phyloP scores from a whole-genome alignment of 2,888 invertebrate species.

The Amiota mariae region DNA sequence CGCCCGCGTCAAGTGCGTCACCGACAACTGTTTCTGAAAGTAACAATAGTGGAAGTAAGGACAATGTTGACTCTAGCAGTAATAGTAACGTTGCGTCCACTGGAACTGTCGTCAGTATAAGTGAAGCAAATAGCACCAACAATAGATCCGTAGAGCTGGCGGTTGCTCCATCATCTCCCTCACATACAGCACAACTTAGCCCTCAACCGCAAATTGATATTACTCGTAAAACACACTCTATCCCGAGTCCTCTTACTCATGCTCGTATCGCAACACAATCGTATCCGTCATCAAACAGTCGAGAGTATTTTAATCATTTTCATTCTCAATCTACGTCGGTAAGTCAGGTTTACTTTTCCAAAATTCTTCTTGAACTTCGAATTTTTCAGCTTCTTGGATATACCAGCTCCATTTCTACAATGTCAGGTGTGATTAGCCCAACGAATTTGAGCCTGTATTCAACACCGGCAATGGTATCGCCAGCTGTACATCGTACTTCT shows the following conservation, averaged over 20 bases:
- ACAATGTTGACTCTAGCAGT: conserved; percentile 30
- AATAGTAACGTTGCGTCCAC: conserved; percentile 33
- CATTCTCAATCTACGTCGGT: conserved; percentile 87
- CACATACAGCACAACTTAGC: conserved; percentile 61
- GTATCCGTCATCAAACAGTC: conserved; percentile 74
- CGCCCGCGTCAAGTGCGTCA: conserved; percentile 77
- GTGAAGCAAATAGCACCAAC: conserved; percentile 43
- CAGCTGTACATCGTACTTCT: conserved; percentile 78
- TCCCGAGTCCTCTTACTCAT: neutral
- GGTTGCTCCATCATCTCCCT: conserved; percentile 33
- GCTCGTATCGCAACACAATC: conserved; percentile 74
- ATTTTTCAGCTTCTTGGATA: conserved; percentile 90
- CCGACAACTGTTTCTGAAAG: neutral
- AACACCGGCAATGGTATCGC: conserved; percentile 76
- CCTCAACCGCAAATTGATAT: conserved; percentile 53
- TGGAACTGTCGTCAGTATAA: conserved; percentile 34
- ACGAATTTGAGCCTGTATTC: conserved; percentile 90
- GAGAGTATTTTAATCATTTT: conserved; percentile 91
- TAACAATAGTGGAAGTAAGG: conserved; percentile 16
- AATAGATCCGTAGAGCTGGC: conserved; percentile 49
- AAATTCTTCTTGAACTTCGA: neutral
- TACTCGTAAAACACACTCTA: conserved; percentile 37
- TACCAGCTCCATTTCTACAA: conserved; percentile 85
- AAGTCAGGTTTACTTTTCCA: conserved; percentile 42
- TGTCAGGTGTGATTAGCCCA: conserved; percentile 91